Evolutionary conservation across 1,140 invertebrate genomes (phyloP).

Genomic region (Centruroides vittatus): DNA sequence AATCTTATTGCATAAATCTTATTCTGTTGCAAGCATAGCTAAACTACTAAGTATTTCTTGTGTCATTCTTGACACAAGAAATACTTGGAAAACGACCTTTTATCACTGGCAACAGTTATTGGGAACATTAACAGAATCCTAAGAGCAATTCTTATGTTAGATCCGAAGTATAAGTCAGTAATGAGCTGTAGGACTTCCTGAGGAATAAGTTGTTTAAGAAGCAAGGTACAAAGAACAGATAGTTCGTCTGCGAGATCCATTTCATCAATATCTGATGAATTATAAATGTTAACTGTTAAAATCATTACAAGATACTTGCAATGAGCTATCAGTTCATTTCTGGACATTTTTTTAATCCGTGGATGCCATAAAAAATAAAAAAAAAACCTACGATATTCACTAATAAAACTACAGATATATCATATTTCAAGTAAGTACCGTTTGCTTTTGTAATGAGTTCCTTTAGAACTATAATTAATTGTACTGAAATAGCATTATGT

Average conservation of each 20-base stretch:
- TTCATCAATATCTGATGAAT: background rate
- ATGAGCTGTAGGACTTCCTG: background rate
- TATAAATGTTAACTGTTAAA: no score
- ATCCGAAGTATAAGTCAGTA: no score
- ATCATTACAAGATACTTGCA: no score
- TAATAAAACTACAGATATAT: no score
- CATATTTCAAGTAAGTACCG: no score
- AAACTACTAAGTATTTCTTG: no score
- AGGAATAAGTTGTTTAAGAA: background rate
- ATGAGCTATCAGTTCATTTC: background rate
- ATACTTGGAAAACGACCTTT: conserved; percentile 16
- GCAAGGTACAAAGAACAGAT: background rate
- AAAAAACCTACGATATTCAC: background rate
- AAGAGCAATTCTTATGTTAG: background rate
- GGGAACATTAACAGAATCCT: conserved; percentile 12
- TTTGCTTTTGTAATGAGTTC: no score
- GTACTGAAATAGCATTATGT: no score
- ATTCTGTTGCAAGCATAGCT: no score
- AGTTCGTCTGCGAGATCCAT: background rate
- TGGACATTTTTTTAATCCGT: background rate
- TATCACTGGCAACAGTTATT: conserved; percentile 15
- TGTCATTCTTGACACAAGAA: no score
- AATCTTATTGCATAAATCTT: no score
- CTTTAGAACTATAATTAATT: no score
- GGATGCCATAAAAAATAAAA: background rate